Conservation (phyloP, 37 sponge, comb jelly and placozoan species). For the Haliclona indistincta region DNA sequence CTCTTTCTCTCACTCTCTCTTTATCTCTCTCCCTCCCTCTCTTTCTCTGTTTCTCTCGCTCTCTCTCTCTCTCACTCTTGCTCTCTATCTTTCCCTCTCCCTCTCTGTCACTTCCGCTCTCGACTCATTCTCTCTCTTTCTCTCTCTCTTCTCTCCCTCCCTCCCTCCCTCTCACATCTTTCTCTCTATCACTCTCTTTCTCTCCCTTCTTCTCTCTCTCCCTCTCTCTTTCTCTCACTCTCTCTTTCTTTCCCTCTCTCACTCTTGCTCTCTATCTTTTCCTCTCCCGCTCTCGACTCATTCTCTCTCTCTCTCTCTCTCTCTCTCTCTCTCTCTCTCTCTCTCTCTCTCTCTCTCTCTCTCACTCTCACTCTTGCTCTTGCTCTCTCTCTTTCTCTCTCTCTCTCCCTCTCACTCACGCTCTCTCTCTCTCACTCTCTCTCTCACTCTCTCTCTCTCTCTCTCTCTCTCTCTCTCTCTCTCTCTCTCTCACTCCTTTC, state of each 20-base stretch:
- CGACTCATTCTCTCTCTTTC: no score
- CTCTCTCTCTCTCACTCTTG: no score
- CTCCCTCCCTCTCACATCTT: no score
- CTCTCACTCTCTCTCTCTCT: neutral
- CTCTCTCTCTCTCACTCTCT: neutral
- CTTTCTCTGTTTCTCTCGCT: no score
- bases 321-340: conserved; percentile 16
- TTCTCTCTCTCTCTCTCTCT: conserved; percentile 16
- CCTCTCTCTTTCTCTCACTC: neutral
- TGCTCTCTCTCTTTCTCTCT: conserved; percentile 2
- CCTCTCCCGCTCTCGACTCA: no score
- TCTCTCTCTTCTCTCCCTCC: no score
- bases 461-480: neutral
- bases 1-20: no score
- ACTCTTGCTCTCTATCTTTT: conserved; percentile 12
- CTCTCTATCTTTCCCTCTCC: no score
- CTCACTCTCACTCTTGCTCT: conserved; percentile 4
- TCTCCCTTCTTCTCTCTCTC: neutral
- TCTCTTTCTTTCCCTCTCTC: conserved; percentile 7
- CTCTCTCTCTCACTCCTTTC: neutral
- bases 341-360: conserved; percentile 9
- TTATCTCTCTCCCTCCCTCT: no score
- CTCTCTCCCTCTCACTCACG: neutral
- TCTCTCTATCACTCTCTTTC: neutral
- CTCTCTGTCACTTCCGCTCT: no score